Percentiles rank a stretch among this genome's conserved stretches.
These are phyloP conservation scores for Isotomurus palustris DNA, from an alignment of 2,888 invertebrate species.

Conservation along the genomic window DNA sequence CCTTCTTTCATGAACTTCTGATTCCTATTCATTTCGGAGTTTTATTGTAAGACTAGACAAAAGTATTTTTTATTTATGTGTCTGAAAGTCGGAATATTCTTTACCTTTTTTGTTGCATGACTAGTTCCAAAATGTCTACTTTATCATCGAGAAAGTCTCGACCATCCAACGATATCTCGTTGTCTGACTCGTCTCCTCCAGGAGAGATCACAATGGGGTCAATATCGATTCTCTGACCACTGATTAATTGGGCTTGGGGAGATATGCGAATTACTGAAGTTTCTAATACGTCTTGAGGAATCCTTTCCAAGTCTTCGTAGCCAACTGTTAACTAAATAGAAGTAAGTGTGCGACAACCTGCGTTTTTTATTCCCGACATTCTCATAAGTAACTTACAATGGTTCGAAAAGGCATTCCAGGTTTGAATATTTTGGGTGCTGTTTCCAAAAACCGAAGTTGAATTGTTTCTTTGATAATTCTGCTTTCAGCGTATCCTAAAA, in stretches of 20 bases:
- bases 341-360: not conserved
- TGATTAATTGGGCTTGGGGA: slow-evolving; percentile 41
- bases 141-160: slow-evolving; percentile 7
- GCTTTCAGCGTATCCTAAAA: slow-evolving; percentile 49
- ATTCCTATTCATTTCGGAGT: no score
- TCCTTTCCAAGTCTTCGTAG: slow-evolving; percentile 48
- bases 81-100: not conserved
- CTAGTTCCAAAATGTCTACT: slow-evolving; percentile 1
- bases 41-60: no score
- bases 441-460: slow-evolving; percentile 53
- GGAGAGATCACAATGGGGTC: slow-evolving; percentile 26
- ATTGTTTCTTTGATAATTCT: slow-evolving; percentile 53
- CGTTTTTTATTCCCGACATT: not conserved
- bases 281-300: slow-evolving; percentile 47
- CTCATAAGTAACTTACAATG: slow-evolving; percentile 50
- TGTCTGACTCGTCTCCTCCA: slow-evolving; percentile 19
- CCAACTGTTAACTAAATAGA: slow-evolving; percentile 48
- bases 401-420: slow-evolving; percentile 55
- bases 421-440: slow-evolving; percentile 55
- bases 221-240: slow-evolving; percentile 40
- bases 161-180: slow-evolving; percentile 8
- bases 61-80: no score
- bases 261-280: slow-evolving; percentile 45
- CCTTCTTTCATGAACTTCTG: slow-evolving; percentile 46
- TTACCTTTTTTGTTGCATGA: not conserved